Conservation (phyloP, 2,888 invertebrate genomes). For the Ganaspis brasiliensis region DNA sequence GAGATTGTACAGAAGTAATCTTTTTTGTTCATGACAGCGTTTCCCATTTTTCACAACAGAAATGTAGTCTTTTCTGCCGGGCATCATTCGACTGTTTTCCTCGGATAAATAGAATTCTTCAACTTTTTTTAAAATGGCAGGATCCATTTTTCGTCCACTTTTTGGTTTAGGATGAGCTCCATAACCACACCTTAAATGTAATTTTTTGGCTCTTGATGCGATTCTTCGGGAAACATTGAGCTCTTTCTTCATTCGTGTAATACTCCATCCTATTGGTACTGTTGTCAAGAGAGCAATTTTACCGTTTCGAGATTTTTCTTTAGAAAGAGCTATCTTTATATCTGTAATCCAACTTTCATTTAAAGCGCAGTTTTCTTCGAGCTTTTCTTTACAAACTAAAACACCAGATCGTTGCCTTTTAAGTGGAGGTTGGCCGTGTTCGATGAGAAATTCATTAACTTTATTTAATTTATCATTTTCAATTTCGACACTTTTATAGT, state of each 20-base stretch:
- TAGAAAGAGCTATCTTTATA: no score
- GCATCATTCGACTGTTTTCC: slow-evolving; percentile 38
- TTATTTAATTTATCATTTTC: no score
- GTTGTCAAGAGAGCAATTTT: no score
- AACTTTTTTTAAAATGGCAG: slow-evolving; percentile 29
- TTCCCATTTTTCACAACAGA: slow-evolving; percentile 49
- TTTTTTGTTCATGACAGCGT: slow-evolving; percentile 44
- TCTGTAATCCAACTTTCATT: no score
- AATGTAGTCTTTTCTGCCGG: slow-evolving; percentile 49
- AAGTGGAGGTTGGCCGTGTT: no score
- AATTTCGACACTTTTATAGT: no score
- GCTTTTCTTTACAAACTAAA: no score
- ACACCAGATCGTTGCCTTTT: no score
- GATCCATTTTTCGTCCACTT: slow-evolving; percentile 22
- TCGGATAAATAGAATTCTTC: slow-evolving; percentile 46
- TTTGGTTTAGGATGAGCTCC: slow-evolving; percentile 16
- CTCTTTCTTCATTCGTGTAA: not conserved
- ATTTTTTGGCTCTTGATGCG: not conserved
- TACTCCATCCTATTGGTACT: not conserved
- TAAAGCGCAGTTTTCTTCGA: no score
- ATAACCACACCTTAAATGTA: slow-evolving; percentile 12
- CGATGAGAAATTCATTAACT: no score
- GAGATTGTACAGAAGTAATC: slow-evolving; percentile 43
- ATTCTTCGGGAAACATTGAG: not conserved
- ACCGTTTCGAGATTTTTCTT: no score